Percentiles rank a stretch among this genome's conserved stretches.
Evolutionary conservation across 2,113 vertebrate genomes (phyloP).

Genomic region (Gorsachius goisagi): DNA sequence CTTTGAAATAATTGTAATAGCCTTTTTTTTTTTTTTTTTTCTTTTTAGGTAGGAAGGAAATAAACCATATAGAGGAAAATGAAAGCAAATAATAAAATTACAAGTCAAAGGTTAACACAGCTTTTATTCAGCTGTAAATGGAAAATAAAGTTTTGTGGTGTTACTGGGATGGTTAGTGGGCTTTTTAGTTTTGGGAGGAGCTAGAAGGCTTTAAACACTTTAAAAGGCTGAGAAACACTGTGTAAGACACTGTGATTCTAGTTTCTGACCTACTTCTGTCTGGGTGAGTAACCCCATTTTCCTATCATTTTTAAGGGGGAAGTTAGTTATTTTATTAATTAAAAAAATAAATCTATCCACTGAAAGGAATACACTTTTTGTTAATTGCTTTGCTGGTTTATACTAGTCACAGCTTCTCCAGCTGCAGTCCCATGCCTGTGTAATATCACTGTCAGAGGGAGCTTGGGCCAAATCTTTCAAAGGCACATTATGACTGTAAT

Average conservation of each 20-base stretch:
- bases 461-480: neutral
- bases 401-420: neutral
- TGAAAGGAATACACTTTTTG: neutral
- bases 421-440: accelerated
- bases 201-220: neutral
- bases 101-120: neutral
- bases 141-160: neutral
- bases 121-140: neutral
- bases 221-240: neutral
- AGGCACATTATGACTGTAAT: accelerated
- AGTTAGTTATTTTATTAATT: neutral
- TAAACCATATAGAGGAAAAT: neutral
- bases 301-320: neutral
- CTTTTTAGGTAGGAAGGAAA: neutral
- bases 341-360: neutral
- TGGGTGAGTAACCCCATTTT: accelerated
- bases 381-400: neutral
- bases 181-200: neutral
- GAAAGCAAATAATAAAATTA: neutral
- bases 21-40: neutral
- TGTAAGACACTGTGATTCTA: neutral
- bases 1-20: neutral
- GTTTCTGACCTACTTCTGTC: neutral
- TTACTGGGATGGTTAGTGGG: accelerated
- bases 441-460: accelerated